Evolutionary conservation across 2,797 vertebrate genomes (phyloP).

Genomic region (Pantherophis alleghaniensis): DNA sequence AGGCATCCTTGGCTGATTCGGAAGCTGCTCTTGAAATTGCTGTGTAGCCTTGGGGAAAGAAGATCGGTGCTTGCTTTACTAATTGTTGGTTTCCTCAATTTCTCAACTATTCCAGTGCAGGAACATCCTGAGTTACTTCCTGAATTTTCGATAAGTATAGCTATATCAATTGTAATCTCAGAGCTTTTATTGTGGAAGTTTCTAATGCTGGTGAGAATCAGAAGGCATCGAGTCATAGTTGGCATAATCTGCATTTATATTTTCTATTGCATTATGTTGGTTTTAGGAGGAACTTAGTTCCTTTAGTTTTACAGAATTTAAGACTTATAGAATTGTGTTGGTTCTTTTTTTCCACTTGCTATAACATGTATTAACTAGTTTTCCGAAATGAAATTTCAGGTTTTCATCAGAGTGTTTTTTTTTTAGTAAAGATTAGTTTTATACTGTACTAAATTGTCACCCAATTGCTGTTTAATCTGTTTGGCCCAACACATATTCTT

Average conservation of each 20-base stretch:
- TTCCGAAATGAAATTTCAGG: background rate
- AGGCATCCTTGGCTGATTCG: background rate
- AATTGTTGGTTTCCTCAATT: background rate
- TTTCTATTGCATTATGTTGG: background rate
- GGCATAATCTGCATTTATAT: background rate
- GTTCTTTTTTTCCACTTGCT: background rate
- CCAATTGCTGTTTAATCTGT: background rate
- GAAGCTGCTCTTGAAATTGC: background rate
- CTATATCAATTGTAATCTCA: background rate
- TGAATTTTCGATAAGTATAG: background rate
- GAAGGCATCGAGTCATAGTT: background rate
- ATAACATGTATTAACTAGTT: background rate
- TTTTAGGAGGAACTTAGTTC: background rate
- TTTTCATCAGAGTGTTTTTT: background rate
- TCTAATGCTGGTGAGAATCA: background rate
- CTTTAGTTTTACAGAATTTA: background rate
- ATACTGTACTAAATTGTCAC: background rate
- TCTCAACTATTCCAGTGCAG: background rate
- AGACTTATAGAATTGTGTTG: background rate
- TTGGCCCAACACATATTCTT: background rate
- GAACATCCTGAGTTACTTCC: background rate
- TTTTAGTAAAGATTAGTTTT: background rate
- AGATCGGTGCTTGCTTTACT: background rate
- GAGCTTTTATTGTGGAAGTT: background rate
- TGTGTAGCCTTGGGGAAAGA: background rate